Percentiles rank a stretch among this genome's conserved stretches.
Evolutionary conservation across 2,113 vertebrate species (phyloP).

Genomic region (Chaetodon auriga): DNA sequence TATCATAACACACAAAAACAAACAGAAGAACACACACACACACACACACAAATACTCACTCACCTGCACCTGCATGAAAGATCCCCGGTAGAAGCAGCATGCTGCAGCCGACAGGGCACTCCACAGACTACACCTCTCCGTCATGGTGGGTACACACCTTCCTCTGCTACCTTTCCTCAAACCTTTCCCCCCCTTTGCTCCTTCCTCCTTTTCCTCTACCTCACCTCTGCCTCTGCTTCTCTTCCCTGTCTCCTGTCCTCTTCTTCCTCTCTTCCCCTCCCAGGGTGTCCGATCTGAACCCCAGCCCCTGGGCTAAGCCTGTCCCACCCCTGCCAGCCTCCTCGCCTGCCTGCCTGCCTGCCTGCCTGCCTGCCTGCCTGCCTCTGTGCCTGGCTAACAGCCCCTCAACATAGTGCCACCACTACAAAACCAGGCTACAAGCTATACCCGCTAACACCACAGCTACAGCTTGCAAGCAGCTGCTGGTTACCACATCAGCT

Average conservation of each 20-base stretch:
- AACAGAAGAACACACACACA: neutral
- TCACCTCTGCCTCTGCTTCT: slow-evolving; percentile 6
- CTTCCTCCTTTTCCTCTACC: slow-evolving; percentile 22
- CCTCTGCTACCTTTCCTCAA: slow-evolving; percentile 38
- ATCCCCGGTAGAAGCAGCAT: slow-evolving; percentile 98
- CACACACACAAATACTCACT: slow-evolving; percentile 72
- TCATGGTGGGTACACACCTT: slow-evolving; percentile 87
- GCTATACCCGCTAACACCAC: slow-evolving; percentile 50
- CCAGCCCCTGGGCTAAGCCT: slow-evolving; percentile 59
- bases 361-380: slow-evolving; percentile 41
- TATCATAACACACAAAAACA: slow-evolving; percentile 32
- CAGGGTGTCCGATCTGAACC: slow-evolving; percentile 42
- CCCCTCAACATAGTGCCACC: slow-evolving; percentile 76
- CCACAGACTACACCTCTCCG: slow-evolving; percentile 97
- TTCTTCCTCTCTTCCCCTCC: slow-evolving; percentile 43
- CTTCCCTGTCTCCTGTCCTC: neutral
- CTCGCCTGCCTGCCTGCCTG: slow-evolving; percentile 40
- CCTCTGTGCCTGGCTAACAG: slow-evolving; percentile 70
- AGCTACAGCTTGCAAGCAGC: slow-evolving; percentile 42
- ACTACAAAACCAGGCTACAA: slow-evolving; percentile 40
- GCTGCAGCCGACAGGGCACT: slow-evolving; percentile 97
- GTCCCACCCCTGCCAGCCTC: slow-evolving; percentile 68
- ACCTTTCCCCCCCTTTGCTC: slow-evolving; percentile 11
- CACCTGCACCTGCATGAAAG: slow-evolving; percentile 99
- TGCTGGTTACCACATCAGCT: slow-evolving; percentile 56